phyloP scores from a whole-genome alignment of 2,113 vertebrate genomes.

The Gadus chalcogrammus region DNA sequence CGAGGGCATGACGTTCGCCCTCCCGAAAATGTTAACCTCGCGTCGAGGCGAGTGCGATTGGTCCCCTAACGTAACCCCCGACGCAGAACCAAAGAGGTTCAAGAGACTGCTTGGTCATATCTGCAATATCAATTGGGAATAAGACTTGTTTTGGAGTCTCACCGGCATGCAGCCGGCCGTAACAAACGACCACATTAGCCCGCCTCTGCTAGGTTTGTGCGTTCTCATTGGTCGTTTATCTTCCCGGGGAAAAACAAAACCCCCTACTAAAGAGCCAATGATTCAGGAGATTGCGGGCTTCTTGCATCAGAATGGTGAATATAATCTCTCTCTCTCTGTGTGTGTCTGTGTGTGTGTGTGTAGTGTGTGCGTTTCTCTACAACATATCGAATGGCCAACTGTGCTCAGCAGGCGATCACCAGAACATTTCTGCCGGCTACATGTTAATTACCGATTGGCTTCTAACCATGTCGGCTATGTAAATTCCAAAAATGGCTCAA shows the following conservation, averaged over 20 bases:
- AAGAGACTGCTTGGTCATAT: no score
- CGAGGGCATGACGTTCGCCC: no score
- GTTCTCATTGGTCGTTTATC: not conserved
- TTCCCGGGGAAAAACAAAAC: not conserved
- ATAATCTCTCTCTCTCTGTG: constrained; percentile 22
- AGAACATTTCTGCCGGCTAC: not conserved
- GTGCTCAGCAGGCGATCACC: not conserved
- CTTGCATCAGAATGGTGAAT: constrained; percentile 47
- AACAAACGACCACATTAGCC: not conserved
- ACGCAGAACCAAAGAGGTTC: no score
- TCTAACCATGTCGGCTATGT: not conserved
- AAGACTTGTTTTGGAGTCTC: no score
- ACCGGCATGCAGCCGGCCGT: not conserved
- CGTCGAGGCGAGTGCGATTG: no score
- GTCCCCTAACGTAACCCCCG: no score
- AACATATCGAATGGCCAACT: not conserved
- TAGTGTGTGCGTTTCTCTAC: not conserved
- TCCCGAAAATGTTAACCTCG: no score
- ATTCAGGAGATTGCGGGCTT: constrained; percentile 44
- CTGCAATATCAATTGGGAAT: no score
- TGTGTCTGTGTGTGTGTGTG: not conserved
- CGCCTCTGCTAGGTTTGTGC: not conserved
- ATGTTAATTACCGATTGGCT: not conserved
- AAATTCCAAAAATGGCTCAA: constrained; percentile 38
- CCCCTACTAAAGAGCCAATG: constrained; percentile 41